phyloP scores from a whole-genome alignment of 2,797 vertebrate genomes.

The Anguilla obscura region DNA sequence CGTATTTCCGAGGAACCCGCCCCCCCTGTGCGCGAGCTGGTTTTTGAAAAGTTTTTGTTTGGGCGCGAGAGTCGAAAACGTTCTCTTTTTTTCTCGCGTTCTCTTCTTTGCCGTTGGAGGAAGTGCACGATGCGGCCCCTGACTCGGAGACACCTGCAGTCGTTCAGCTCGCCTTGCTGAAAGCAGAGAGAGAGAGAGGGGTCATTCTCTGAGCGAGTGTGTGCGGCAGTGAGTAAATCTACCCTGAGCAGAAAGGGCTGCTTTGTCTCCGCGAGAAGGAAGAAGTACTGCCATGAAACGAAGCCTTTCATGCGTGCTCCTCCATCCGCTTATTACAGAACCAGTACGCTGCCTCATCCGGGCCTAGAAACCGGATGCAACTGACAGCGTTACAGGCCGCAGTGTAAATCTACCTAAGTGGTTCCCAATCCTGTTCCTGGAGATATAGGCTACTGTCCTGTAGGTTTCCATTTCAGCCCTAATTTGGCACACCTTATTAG shows the following conservation, averaged over 20 bases:
- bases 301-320: conserved; percentile 25
- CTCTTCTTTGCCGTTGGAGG: not conserved
- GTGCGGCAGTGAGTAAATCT: conserved; percentile 4
- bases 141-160: conserved; percentile 28
- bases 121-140: too few relatives aligned
- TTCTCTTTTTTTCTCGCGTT: too few relatives aligned
- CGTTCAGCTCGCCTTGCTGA: not conserved
- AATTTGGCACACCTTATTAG: too few relatives aligned
- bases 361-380: not conserved
- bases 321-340: conserved; percentile 32
- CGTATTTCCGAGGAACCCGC: not conserved
- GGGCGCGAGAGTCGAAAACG: not conserved
- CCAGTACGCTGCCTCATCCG: conserved; percentile 14
- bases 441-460: too few relatives aligned
- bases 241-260: conserved; percentile 32
- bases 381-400: not conserved
- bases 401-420: not conserved
- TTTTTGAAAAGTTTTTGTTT: not conserved
- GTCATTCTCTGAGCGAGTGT: conserved; percentile 18
- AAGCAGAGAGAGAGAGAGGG: conserved; percentile 32
- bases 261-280: conserved; percentile 42
- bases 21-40: not conserved
- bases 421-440: not conserved
- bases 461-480: too few relatives aligned
- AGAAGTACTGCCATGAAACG: conserved; percentile 40